phyloP scores from a whole-genome alignment of 2,888 invertebrate genomes.

The Idaea biselata region DNA sequence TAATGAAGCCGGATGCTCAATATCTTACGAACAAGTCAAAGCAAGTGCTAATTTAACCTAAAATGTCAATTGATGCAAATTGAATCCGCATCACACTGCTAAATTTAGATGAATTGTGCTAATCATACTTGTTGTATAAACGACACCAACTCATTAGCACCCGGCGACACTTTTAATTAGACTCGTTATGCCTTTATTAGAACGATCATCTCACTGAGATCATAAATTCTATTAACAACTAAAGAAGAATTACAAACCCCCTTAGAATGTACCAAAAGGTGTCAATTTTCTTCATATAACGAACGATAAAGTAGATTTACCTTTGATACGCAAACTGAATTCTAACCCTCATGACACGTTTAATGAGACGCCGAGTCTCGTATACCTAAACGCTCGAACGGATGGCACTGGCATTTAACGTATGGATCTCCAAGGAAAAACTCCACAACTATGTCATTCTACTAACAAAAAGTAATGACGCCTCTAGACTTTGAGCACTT shows the following conservation, averaged over 20 bases:
- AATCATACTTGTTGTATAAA: conserved; percentile 22
- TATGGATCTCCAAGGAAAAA: conserved; percentile 24
- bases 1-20: conserved; percentile 21
- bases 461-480: conserved; percentile 35
- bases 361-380: conserved; percentile 35
- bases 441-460: conserved; percentile 19
- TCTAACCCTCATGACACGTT: conserved; percentile 6
- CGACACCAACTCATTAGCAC: conserved; percentile 14
- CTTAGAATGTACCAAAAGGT: no score
- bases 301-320: not conserved
- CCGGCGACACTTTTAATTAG: not conserved
- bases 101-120: conserved; percentile 32
- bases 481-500: not conserved
- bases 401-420: conserved; percentile 19
- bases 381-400: conserved; percentile 25
- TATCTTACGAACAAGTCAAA: conserved; percentile 17
- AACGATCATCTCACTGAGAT: not conserved
- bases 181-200: not conserved
- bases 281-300: no score
- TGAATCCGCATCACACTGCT: conserved; percentile 31
- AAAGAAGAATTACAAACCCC: no score
- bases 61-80: conserved; percentile 35
- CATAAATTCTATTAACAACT: no score
- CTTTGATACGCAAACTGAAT: not conserved
- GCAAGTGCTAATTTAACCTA: conserved; percentile 31